Conservation (phyloP, 2,113 vertebrate species). For the Psammodynastes pulverulentus region DNA sequence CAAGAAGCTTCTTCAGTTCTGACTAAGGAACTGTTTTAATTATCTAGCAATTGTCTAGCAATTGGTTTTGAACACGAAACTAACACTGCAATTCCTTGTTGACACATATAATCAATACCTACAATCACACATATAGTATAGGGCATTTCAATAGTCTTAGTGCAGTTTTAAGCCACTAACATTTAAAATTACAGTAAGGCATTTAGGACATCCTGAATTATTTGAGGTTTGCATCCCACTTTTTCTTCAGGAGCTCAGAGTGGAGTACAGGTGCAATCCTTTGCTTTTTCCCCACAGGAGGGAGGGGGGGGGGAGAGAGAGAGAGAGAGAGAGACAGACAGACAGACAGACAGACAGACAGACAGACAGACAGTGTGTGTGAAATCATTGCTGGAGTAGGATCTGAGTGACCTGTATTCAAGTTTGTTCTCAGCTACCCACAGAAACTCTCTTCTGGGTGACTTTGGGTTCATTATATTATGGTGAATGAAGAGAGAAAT, state of each 20-base stretch:
- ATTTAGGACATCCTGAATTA: neutral
- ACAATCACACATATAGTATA: neutral
- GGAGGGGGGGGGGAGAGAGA: too few relatives aligned
- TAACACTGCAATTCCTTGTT: neutral
- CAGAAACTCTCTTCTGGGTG: neutral
- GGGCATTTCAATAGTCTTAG: neutral
- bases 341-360: too few relatives aligned
- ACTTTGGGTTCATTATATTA: neutral
- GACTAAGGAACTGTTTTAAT: neutral
- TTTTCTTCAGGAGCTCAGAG: neutral
- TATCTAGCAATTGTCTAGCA: neutral
- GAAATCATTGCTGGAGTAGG: neutral
- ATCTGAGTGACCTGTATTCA: neutral
- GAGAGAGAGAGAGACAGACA: too few relatives aligned
- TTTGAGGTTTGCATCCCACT: neutral
- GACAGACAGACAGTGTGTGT: too few relatives aligned
- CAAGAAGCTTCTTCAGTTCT: neutral
- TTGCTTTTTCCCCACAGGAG: neutral
- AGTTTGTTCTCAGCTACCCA: neutral
- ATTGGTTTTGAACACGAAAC: neutral
- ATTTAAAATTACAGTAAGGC: neutral
- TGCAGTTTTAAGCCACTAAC: neutral
- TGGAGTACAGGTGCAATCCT: neutral
- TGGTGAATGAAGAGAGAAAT: neutral
- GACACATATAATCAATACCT: neutral